phyloP scores from a whole-genome alignment of 2,113 vertebrate species.

The Percopsis transmontana region DNA sequence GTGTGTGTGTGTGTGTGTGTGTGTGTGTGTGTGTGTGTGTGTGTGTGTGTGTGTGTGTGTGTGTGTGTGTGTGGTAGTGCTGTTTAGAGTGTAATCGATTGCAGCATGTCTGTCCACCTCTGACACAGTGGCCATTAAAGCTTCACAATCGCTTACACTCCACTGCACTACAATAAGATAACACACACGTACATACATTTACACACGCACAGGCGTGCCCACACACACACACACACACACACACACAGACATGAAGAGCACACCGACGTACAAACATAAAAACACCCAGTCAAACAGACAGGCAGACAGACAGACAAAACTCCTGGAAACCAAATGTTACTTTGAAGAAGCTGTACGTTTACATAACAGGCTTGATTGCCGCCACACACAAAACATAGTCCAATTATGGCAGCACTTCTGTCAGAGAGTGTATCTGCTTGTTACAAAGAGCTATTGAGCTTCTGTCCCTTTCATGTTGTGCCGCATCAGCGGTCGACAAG shows the following conservation, averaged over 20 bases:
- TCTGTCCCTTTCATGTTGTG: constrained; percentile 67
- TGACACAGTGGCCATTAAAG: constrained; percentile 34
- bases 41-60: background rate
- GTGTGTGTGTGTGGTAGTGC: background rate
- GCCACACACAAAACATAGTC: constrained; percentile 43
- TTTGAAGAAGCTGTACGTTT: constrained; percentile 51
- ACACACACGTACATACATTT: constrained; percentile 2
- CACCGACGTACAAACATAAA: constrained; percentile 3
- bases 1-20: background rate
- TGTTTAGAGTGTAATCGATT: constrained; percentile 39
- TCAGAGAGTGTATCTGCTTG: constrained; percentile 47
- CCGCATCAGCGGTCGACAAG: constrained; percentile 54
- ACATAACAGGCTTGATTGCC: constrained; percentile 65
- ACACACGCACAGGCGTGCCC: constrained; percentile 3
- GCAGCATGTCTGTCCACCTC: constrained; percentile 30
- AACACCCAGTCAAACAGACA: background rate
- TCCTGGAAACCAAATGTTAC: constrained; percentile 35
- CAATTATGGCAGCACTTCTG: constrained; percentile 66
- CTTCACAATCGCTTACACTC: constrained; percentile 29
- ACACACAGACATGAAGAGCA: constrained; percentile 5
- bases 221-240: constrained; percentile 3
- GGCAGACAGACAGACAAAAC: background rate
- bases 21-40: background rate
- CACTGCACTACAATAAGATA: constrained; percentile 17
- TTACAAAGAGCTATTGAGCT: constrained; percentile 59